phyloP scores from a whole-genome alignment of 2,888 invertebrate genomes.

The Pristionchus maxplancki region DNA sequence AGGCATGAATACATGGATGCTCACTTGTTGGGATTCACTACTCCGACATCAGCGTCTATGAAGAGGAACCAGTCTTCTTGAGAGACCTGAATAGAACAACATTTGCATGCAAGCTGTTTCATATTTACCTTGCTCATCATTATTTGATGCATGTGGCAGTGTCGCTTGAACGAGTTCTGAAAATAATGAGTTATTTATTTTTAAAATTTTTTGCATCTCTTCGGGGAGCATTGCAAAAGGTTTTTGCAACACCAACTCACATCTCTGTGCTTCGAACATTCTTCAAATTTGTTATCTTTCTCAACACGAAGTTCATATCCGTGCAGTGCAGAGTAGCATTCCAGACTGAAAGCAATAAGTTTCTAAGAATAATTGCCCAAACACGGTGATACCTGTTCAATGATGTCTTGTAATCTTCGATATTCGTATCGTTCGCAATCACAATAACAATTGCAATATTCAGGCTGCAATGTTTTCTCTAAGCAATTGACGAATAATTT shows the following conservation, averaged over 20 bases:
- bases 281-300: background rate
- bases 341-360: background rate
- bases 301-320: background rate
- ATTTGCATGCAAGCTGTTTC: background rate
- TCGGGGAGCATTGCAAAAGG: background rate
- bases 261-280: background rate
- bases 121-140: background rate
- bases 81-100: background rate
- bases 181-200: background rate
- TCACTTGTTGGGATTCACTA: slow-evolving; percentile 22
- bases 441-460: background rate
- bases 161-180: background rate
- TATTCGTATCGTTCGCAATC: background rate
- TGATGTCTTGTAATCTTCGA: background rate
- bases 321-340: background rate
- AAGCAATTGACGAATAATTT: no score
- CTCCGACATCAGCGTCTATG: slow-evolving; percentile 2
- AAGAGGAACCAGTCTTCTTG: background rate
- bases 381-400: background rate
- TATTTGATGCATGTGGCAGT: background rate
- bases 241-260: background rate
- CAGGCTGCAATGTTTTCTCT: no score
- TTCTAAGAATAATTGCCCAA: no score
- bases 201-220: background rate
- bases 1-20: background rate